Evolutionary conservation across 2,888 invertebrate species (phyloP).

Genomic region (Stegophylla sp.): DNA sequence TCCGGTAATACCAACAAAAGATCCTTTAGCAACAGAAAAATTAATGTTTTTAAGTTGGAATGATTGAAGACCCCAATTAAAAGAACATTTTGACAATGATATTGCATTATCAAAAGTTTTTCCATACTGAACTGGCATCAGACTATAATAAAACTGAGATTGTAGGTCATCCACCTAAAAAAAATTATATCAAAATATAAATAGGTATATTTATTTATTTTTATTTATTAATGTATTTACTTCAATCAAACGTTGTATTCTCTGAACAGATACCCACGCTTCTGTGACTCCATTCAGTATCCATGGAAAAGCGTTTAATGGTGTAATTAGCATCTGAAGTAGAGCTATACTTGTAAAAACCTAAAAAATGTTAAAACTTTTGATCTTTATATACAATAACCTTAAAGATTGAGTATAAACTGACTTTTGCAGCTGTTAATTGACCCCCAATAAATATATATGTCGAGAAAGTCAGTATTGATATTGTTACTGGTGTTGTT

Average conservation of each 20-base stretch:
- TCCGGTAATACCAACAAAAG: conserved; percentile 84
- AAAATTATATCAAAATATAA: not conserved
- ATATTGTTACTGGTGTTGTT: conserved; percentile 90
- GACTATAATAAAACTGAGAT: conserved; percentile 64
- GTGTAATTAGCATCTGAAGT: conserved; percentile 93
- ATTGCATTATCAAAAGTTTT: conserved; percentile 67
- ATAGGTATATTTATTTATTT: not conserved
- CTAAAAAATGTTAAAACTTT: conserved; percentile 63
- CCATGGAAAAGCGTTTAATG: conserved; percentile 98
- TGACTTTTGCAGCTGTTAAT: conserved; percentile 84
- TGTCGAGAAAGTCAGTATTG: conserved; percentile 81
- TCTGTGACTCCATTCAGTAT: conserved; percentile 95
- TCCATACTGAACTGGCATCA: conserved; percentile 60
- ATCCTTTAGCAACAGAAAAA: conserved; percentile 54
- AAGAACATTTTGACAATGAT: conserved; percentile 70
- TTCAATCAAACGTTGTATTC: conserved; percentile 82
- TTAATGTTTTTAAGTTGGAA: conserved; percentile 65
- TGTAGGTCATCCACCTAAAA: conserved; percentile 64
- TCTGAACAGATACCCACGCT: conserved; percentile 90
- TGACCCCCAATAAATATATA: conserved; percentile 79
- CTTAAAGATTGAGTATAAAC: conserved; percentile 41
- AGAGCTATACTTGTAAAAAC: conserved; percentile 93
- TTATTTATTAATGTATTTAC: conserved; percentile 67
- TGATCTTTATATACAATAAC: not conserved
- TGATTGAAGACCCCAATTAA: conserved; percentile 69